Evolutionary conservation across 2,113 vertebrate species (phyloP).

Genomic region (rat (Rattus norvegicus)): DNA sequence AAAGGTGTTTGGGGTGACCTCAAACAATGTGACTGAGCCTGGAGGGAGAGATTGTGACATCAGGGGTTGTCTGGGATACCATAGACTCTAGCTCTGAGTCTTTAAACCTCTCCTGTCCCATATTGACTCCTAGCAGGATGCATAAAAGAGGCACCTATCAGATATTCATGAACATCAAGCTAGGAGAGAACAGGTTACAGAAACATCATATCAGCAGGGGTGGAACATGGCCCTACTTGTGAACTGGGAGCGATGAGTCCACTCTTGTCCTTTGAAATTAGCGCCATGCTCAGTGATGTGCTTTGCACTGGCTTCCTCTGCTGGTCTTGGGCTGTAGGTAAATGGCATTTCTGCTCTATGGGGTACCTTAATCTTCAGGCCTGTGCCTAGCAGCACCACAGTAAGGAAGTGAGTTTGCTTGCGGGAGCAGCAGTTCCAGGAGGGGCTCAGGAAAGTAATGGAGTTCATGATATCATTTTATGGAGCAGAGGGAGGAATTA

Average conservation of each 20-base stretch:
- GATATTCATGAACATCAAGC: neutral
- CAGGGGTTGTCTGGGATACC: neutral
- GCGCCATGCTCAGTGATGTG: accelerated
- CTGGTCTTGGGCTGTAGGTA: neutral
- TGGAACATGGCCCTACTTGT: accelerated
- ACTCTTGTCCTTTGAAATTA: neutral
- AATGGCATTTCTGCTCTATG: neutral
- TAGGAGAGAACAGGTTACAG: neutral
- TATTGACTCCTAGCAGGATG: neutral
- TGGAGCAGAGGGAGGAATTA: neutral
- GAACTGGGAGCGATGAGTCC: accelerated
- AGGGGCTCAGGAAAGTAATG: neutral
- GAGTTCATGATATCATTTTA: accelerated
- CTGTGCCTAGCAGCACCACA: accelerated
- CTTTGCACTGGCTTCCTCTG: accelerated
- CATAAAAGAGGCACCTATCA: too few relatives aligned
- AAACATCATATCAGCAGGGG: neutral
- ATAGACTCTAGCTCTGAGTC: neutral
- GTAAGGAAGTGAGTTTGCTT: neutral
- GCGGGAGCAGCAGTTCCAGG: neutral
- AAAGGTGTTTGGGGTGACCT: neutral
- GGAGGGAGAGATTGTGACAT: neutral
- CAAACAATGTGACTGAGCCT: neutral
- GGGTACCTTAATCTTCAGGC: neutral
- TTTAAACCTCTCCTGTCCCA: accelerated